phyloP scores from a whole-genome alignment of 2,888 invertebrate genomes.

The Lymantria monacha region DNA sequence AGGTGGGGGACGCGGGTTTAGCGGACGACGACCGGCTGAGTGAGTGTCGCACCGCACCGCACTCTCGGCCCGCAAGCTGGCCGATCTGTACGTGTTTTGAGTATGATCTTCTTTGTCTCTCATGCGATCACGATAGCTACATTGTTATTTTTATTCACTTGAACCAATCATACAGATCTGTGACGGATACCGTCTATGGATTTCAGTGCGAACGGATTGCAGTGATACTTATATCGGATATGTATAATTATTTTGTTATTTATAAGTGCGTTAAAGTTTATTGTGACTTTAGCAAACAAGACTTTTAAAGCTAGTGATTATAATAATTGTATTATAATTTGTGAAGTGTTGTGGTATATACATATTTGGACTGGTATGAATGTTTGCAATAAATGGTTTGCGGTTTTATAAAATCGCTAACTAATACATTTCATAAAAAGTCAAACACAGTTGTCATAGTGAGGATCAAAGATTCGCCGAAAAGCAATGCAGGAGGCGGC shows the following conservation, averaged over 20 bases:
- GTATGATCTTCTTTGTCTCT: constrained; percentile 58
- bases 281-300: constrained; percentile 3
- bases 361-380: constrained; percentile 13
- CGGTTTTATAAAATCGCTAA: constrained; percentile 7
- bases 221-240: constrained; percentile 62
- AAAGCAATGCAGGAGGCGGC: constrained; percentile 82
- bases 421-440: constrained; percentile 31
- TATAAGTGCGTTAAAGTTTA: constrained; percentile 26
- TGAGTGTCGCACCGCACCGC: constrained; percentile 38
- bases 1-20: constrained; percentile 45
- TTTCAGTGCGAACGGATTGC: constrained; percentile 79
- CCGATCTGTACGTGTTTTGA: constrained; percentile 43
- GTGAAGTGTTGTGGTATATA: not conserved
- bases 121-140: constrained; percentile 46
- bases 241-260: constrained; percentile 18
- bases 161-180: constrained; percentile 34
- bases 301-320: not conserved
- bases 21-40: constrained; percentile 50
- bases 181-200: constrained; percentile 58
- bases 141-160: constrained; percentile 65
- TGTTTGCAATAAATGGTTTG: constrained; percentile 22
- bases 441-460: constrained; percentile 83
- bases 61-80: constrained; percentile 66
- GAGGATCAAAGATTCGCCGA: constrained; percentile 84
- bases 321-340: not conserved